These are phyloP conservation scores for Stomatorhinus ivindoensis DNA, from an alignment of 2,113 vertebrate species.

Conservation along the genomic window DNA sequence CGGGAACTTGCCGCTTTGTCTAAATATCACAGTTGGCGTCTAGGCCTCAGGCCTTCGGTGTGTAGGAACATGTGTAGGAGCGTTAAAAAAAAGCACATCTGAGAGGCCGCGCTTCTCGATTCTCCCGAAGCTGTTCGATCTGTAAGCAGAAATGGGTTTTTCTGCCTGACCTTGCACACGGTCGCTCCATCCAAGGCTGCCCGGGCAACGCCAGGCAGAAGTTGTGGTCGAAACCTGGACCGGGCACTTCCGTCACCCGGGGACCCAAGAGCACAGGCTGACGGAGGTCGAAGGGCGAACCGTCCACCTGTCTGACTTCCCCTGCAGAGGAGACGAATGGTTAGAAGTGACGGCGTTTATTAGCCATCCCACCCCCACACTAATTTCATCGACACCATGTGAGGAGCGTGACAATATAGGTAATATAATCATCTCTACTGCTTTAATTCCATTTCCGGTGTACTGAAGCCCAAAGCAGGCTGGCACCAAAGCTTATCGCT, in stretches of 20 bases:
- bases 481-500: background rate
- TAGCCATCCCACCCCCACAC: background rate
- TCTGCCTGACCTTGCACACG: constrained; percentile 65
- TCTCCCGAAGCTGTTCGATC: background rate
- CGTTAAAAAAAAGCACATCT: too few species aligned
- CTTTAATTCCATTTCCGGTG: background rate
- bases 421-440: background rate
- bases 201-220: constrained; percentile 69
- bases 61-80: background rate
- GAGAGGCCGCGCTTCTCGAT: background rate
- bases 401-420: background rate
- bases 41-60: background rate
- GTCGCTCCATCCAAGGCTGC: constrained; percentile 44
- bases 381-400: background rate
- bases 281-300: constrained; percentile 76
- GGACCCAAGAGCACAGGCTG: constrained; percentile 67
- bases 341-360: background rate
- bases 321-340: constrained; percentile 50
- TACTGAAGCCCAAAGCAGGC: background rate
- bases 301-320: constrained; percentile 68
- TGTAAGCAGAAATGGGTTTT: background rate
- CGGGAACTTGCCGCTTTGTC: background rate
- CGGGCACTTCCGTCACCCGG: constrained; percentile 61
- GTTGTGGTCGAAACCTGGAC: constrained; percentile 87
- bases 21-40: background rate